phyloP scores from a whole-genome alignment of 1,140 invertebrate species.

The Seison nebaliae region DNA sequence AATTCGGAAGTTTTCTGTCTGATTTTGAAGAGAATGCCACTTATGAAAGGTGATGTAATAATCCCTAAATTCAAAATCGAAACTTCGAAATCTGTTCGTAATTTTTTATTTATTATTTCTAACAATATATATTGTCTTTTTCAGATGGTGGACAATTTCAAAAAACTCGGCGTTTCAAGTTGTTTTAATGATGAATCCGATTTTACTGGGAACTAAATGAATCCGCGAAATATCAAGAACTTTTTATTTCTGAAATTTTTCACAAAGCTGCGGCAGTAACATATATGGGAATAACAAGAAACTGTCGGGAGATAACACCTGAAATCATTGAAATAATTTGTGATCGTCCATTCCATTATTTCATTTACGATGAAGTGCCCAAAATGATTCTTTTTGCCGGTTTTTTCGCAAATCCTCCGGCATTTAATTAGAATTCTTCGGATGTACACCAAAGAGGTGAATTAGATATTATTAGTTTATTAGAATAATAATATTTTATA shows the following conservation, averaged over 20 bases:
- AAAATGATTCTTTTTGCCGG: too few species aligned
- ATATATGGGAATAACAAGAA: conserved; percentile 13
- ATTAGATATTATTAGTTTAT: too few species aligned
- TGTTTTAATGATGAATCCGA: conserved; percentile 12
- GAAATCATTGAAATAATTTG: neutral
- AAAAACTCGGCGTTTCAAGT: conserved; percentile 29
- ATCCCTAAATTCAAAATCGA: conserved; percentile 42
- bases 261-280: conserved; percentile 31
- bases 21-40: too few species aligned
- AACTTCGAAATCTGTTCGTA: conserved; percentile 1
- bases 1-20: too few species aligned
- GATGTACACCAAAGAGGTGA: too few species aligned
- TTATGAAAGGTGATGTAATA: conserved; percentile 15
- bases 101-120: neutral
- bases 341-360: neutral
- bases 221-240: conserved; percentile 14
- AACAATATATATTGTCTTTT: neutral
- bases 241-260: conserved; percentile 19
- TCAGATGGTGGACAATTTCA: conserved; percentile 18
- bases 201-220: too few species aligned
- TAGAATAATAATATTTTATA: too few species aligned
- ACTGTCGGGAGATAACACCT: neutral
- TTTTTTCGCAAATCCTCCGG: too few species aligned
- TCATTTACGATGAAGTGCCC: too few species aligned
- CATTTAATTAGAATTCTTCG: too few species aligned